phyloP scores from a whole-genome alignment of 1,140 invertebrate genomes.

The Penaeus indicus region DNA sequence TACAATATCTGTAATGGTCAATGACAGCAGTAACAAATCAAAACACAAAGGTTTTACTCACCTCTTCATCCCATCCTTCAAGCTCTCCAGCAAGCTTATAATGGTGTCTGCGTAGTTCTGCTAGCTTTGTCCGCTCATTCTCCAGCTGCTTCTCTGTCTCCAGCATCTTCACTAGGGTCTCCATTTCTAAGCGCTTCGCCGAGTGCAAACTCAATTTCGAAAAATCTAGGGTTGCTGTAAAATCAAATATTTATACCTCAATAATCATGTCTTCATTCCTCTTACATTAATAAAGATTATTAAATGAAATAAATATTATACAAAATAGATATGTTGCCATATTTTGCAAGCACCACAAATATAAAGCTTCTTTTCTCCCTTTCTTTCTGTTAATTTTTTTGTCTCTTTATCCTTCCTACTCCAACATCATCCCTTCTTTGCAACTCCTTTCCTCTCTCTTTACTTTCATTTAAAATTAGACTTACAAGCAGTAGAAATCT shows the following conservation, averaged over 20 bases:
- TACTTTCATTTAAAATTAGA: conserved; percentile 15
- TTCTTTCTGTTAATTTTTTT: neutral
- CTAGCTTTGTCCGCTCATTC: conserved; percentile 85
- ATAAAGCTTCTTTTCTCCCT: neutral
- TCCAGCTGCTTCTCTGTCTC: conserved; percentile 92
- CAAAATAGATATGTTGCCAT: neutral
- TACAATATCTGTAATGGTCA: neutral
- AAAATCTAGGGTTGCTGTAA: conserved; percentile 89
- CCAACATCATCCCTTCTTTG: neutral
- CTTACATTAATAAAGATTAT: neutral
- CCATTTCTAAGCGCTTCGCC: conserved; percentile 95
- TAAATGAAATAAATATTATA: neutral
- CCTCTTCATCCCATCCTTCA: conserved; percentile 72
- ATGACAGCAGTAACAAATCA: too few relatives aligned
- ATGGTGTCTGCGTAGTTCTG: conserved; percentile 90
- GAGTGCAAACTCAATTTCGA: conserved; percentile 90
- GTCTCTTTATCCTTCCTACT: neutral
- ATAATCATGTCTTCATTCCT: neutral
- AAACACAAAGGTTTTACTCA: conserved; percentile 2
- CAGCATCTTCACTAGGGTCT: conserved; percentile 90
- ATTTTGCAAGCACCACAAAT: neutral
- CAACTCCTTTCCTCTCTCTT: too few relatives aligned
- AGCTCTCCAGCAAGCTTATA: conserved; percentile 87
- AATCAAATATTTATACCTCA: conserved; percentile 39
- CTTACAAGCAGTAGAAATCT: conserved; percentile 86